These are phyloP conservation scores for Chalcis sispes DNA, from an alignment of 2,888 invertebrate genomes.

Conservation along the genomic window DNA sequence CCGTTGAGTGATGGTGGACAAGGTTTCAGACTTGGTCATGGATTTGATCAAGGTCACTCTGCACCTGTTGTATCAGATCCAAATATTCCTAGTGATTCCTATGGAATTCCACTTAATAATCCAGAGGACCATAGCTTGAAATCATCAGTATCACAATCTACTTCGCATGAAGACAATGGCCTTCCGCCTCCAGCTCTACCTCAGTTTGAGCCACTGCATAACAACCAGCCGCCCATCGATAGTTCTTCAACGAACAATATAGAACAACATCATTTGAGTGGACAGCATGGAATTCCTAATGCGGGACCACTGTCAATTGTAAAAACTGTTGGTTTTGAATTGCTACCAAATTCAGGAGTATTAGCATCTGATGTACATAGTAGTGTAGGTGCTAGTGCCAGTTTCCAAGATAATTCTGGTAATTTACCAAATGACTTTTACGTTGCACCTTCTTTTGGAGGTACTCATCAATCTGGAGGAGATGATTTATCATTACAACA, in stretches of 20 bases:
- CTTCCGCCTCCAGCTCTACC: slow-evolving; percentile 72
- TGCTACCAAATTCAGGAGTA: slow-evolving; percentile 61
- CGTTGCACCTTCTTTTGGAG: slow-evolving; percentile 47
- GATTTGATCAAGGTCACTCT: slow-evolving; percentile 1
- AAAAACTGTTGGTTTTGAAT: slow-evolving; percentile 64
- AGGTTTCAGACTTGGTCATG: slow-evolving; percentile 1
- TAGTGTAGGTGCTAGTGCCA: slow-evolving; percentile 38
- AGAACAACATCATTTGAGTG: slow-evolving; percentile 54
- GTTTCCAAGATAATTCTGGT: slow-evolving; percentile 50
- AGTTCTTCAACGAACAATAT: slow-evolving; percentile 55
- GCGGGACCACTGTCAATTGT: slow-evolving; percentile 59
- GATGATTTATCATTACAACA: slow-evolving; percentile 64
- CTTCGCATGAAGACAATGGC: slow-evolving; percentile 65
- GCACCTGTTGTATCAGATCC: slow-evolving; percentile 55
- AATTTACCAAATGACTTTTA: slow-evolving; percentile 52
- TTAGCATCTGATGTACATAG: slow-evolving; percentile 58
- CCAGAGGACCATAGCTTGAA: slow-evolving; percentile 71
- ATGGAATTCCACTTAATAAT: slow-evolving; percentile 77
- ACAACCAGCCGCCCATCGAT: slow-evolving; percentile 64
- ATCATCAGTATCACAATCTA: slow-evolving; percentile 66
- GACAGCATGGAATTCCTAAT: slow-evolving; percentile 59
- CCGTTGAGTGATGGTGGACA: slow-evolving; percentile 15
- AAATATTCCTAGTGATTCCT: slow-evolving; percentile 77
- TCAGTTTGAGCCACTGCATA: slow-evolving; percentile 70
- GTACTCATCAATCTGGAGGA: slow-evolving; percentile 44